Conservation (phyloP, 1,140 invertebrate species). For the Plectrocnemia conspersa region DNA sequence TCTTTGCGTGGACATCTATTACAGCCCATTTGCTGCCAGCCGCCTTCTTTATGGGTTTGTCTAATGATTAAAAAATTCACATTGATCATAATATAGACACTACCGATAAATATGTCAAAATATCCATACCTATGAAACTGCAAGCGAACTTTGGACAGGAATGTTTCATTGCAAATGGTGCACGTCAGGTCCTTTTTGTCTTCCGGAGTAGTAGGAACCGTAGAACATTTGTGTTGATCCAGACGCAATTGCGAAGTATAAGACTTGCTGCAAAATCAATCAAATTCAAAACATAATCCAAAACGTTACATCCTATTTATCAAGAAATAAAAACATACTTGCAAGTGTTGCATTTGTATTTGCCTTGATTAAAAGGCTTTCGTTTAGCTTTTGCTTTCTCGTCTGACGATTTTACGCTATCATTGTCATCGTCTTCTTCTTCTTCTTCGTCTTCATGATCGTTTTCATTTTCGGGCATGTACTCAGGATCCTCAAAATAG, state of each 20-base stretch:
- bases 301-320: neutral
- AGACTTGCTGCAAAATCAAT: neutral
- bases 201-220: neutral
- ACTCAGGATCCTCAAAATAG: constrained; percentile 17
- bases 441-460: too few relatives aligned
- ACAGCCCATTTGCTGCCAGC: constrained; percentile 16
- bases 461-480: constrained; percentile 8
- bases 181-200: constrained; percentile 18
- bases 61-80: neutral
- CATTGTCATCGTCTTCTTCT: constrained; percentile 14
- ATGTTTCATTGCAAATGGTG: constrained; percentile 11
- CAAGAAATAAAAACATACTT: constrained; percentile 6
- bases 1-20: constrained; percentile 6
- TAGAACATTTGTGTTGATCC: constrained; percentile 16
- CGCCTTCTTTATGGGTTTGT: constrained; percentile 18
- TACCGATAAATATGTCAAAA: neutral
- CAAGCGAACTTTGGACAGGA: constrained; percentile 17
- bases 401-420: constrained; percentile 1
- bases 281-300: neutral
- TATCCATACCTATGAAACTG: constrained; percentile 14
- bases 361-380: neutral
- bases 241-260: constrained; percentile 11
- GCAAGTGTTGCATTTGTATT: constrained; percentile 16
- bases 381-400: constrained; percentile 1
- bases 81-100: neutral